These are phyloP conservation scores for Limnothrissa miodon DNA, from an alignment of 2,113 vertebrate species.

Conservation along the genomic window DNA sequence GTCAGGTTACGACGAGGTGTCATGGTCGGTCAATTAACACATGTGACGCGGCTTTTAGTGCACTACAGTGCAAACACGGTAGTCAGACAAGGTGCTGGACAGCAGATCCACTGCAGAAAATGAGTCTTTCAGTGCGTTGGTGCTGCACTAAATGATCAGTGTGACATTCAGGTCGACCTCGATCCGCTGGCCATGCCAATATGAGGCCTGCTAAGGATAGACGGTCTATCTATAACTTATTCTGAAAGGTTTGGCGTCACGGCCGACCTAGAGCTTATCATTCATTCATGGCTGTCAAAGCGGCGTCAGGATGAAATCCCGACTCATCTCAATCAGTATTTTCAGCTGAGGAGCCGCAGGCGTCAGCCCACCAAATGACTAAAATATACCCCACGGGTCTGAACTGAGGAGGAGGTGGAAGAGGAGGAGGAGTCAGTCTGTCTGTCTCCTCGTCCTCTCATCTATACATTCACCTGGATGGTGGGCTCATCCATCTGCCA, in stretches of 20 bases:
- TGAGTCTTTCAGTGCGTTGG: not conserved
- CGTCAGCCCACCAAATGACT: not conserved
- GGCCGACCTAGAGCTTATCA: not conserved
- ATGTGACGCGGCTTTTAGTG: slow-evolving; percentile 34
- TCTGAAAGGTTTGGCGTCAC: slow-evolving; percentile 10
- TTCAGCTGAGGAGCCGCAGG: not conserved
- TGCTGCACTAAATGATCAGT: not conserved
- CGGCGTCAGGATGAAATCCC: slow-evolving; percentile 1
- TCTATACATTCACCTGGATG: not conserved
- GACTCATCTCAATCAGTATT: slow-evolving; percentile 11
- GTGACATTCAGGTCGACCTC: not conserved
- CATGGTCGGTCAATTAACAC: slow-evolving; percentile 68
- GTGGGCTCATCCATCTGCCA: not conserved
- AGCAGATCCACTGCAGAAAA: slow-evolving; percentile 19
- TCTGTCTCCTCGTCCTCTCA: not conserved
- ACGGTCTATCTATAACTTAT: slow-evolving; percentile 7
- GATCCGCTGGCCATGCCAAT: not conserved
- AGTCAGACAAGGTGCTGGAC: slow-evolving; percentile 5
- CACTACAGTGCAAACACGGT: slow-evolving; percentile 10
- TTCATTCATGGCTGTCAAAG: slow-evolving; percentile 1
- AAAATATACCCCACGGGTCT: not conserved
- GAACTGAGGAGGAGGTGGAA: not conserved
- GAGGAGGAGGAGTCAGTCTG: no score
- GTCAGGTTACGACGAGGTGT: slow-evolving; percentile 42
- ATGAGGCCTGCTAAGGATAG: not conserved